phyloP scores from a whole-genome alignment of 2,797 vertebrate species.

The Girardinus metallicus region DNA sequence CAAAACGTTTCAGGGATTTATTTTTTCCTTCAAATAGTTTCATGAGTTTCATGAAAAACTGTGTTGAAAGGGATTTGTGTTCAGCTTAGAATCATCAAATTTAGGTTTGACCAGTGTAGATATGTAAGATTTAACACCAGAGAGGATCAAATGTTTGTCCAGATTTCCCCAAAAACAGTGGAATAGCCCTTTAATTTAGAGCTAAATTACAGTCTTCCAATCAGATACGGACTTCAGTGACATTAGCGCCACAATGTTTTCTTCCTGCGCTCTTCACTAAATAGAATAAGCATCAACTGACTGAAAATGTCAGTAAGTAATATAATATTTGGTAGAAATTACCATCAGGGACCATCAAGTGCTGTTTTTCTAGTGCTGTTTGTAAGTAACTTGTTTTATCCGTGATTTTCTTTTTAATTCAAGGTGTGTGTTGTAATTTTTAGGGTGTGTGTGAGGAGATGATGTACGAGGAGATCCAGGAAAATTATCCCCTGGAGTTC shows the following conservation, averaged over 20 bases:
- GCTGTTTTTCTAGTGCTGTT: background rate
- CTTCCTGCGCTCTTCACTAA: background rate
- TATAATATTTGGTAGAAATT: background rate
- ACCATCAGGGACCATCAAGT: no score
- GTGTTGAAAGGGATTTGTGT: background rate
- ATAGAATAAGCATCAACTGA: background rate
- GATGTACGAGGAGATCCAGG: slow-evolving; percentile 98
- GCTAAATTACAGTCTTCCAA: background rate
- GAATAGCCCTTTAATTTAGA: background rate
- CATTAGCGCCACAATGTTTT: background rate
- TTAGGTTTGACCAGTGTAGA: background rate
- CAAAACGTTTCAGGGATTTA: background rate
- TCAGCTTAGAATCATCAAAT: background rate
- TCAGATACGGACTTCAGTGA: background rate
- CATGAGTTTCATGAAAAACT: background rate
- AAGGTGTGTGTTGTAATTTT: slow-evolving; percentile 23
- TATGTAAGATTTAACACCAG: background rate
- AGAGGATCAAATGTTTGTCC: background rate
- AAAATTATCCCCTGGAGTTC: slow-evolving; percentile 91
- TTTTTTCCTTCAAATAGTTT: background rate
- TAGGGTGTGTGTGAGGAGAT: slow-evolving; percentile 98
- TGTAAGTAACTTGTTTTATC: background rate
- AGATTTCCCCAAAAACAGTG: background rate
- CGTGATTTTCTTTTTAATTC: background rate
- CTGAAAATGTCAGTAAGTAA: background rate